phyloP scores from a whole-genome alignment of 2,888 invertebrate genomes.

The Nasonovia ribisnigri region DNA sequence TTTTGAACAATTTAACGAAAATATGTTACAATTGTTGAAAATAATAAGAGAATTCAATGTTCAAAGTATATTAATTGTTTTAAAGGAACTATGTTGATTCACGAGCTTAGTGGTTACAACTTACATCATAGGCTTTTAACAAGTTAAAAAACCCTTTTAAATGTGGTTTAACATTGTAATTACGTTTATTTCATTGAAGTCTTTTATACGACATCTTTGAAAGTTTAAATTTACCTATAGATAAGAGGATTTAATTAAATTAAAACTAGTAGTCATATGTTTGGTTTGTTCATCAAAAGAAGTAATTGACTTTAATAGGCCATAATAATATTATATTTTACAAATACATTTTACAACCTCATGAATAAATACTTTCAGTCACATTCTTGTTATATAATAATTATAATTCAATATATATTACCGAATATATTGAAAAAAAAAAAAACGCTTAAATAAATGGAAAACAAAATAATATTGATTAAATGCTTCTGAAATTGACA shows the following conservation, averaged over 20 bases:
- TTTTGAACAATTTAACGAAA: not conserved
- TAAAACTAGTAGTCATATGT: not conserved
- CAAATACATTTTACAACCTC: not conserved
- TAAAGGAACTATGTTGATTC: not conserved
- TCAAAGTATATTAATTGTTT: not conserved
- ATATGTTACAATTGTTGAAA: not conserved
- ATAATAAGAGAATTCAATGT: not conserved
- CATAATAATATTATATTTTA: not conserved
- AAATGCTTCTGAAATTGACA: not conserved
- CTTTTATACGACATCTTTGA: not conserved
- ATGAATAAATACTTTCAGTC: not conserved
- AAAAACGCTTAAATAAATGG: not conserved
- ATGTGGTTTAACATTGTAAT: conserved; percentile 12
- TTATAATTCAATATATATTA: not conserved
- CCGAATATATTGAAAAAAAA: not conserved
- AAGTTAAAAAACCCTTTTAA: not conserved
- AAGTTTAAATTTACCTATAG: not conserved
- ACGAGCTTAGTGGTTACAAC: not conserved
- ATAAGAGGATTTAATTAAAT: conserved; percentile 10
- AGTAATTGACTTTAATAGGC: not conserved
- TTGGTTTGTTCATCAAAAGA: not conserved
- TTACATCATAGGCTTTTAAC: not conserved
- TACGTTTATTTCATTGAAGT: conserved; percentile 20
- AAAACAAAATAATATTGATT: not conserved
- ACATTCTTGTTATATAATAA: not conserved